phyloP scores from a whole-genome alignment of 2,888 invertebrate species.

The Aphodius granarius region DNA sequence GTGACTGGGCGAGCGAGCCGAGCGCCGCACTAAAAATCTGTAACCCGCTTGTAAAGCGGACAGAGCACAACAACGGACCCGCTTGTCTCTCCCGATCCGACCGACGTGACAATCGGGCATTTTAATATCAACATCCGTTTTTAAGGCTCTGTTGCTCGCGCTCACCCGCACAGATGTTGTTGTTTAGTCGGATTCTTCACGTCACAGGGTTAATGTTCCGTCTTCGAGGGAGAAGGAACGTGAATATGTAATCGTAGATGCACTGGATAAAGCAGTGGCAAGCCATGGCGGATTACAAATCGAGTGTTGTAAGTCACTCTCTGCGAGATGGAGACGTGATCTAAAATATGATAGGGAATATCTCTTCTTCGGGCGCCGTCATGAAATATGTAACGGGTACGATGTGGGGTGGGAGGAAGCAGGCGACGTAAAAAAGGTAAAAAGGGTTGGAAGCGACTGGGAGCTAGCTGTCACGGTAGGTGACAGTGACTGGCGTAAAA shows the following conservation, averaged over 20 bases:
- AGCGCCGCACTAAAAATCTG: constrained; percentile 26
- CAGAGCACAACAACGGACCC: neutral
- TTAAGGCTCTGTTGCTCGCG: neutral
- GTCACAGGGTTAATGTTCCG: constrained; percentile 1
- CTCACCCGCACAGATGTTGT: neutral
- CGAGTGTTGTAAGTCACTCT: neutral
- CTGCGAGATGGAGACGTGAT: neutral
- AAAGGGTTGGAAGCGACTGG: constrained; percentile 28
- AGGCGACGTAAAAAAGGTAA: constrained; percentile 28
- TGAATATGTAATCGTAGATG: neutral
- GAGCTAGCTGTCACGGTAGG: constrained; percentile 33
- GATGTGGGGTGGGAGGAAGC: constrained; percentile 7
- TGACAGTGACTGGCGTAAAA: constrained; percentile 41
- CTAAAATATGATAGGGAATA: neutral
- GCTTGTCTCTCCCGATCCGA: constrained; percentile 2
- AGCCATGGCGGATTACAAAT: neutral
- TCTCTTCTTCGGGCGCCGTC: neutral
- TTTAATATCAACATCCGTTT: neutral
- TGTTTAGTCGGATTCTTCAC: constrained; percentile 2
- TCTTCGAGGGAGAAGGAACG: neutral
- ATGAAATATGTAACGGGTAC: constrained; percentile 29
- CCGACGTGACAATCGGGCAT: neutral
- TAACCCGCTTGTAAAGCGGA: neutral
- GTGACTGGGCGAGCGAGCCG: constrained; percentile 23
- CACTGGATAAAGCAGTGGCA: neutral